These are phyloP conservation scores for Misgurnus mizolepis DNA, from an alignment of 2,113 vertebrate genomes.

Conservation along the genomic window DNA sequence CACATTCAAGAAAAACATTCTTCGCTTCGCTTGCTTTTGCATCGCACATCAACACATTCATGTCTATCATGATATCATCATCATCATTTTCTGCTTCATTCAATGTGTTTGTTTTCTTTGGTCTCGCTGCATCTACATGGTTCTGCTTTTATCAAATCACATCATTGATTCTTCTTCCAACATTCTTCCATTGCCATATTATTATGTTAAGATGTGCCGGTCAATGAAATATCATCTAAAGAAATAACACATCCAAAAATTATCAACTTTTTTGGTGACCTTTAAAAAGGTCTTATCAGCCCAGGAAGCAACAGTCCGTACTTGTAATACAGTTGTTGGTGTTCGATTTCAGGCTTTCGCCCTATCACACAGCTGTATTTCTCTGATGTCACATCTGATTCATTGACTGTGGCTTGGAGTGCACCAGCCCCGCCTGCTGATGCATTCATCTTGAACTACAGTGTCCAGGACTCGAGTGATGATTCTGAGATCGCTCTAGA, in stretches of 20 bases:
- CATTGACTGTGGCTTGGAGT: slow-evolving; percentile 88
- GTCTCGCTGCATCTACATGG: background rate
- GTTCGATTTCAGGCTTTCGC: slow-evolving; percentile 83
- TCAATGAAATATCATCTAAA: no score
- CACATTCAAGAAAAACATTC: background rate
- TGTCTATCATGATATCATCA: slow-evolving; percentile 11
- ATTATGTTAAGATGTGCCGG: no score
- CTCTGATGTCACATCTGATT: slow-evolving; percentile 90
- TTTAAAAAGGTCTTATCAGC: background rate
- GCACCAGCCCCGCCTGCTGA: slow-evolving; percentile 91
- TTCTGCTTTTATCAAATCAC: background rate
- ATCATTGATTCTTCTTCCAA: background rate
- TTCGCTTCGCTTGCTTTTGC: background rate
- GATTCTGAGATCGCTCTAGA: slow-evolving; percentile 83
- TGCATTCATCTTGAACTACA: slow-evolving; percentile 88
- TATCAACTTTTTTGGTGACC: background rate
- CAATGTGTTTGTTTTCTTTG: background rate
- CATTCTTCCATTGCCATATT: background rate
- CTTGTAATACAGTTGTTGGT: slow-evolving; percentile 14
- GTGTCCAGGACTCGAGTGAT: slow-evolving; percentile 77
- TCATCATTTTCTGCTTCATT: background rate
- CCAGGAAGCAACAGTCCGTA: background rate
- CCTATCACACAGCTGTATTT: slow-evolving; percentile 93
- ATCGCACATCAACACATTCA: slow-evolving; percentile 1
- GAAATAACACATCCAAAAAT: no score